A percentile compares a stretch with the other conserved stretches of the same genome.
These are phyloP conservation scores for Drosophila lutescens DNA, from an alignment of 2,888 invertebrate genomes.

Conservation along the genomic window DNA sequence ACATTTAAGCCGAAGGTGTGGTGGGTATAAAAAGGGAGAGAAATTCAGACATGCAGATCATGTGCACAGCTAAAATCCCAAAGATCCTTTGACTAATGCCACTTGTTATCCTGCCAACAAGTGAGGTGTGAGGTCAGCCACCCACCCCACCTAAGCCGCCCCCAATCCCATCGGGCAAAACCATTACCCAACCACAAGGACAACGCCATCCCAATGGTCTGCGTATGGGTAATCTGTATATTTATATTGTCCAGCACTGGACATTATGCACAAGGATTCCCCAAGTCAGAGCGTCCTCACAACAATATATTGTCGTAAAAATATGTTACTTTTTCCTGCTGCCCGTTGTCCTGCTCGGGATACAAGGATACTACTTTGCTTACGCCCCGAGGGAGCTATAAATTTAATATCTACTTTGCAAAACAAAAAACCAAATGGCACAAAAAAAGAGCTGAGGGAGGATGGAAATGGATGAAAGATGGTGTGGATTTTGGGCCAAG, in stretches of 20 bases:
- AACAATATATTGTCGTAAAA: constrained; percentile 76
- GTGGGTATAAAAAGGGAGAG: constrained; percentile 41
- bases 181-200: constrained; percentile 58
- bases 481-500: not conserved
- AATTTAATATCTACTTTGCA: constrained; percentile 83
- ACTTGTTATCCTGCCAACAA: constrained; percentile 60
- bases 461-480: constrained; percentile 10
- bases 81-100: constrained; percentile 53
- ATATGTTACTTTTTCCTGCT: constrained; percentile 66
- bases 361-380: constrained; percentile 69
- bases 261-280: constrained; percentile 74
- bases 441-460: constrained; percentile 35
- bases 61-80: constrained; percentile 29
- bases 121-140: constrained; percentile 28
- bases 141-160: constrained; percentile 20
- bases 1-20: constrained; percentile 66
- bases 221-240: constrained; percentile 74
- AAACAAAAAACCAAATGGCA: constrained; percentile 73
- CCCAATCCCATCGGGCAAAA: constrained; percentile 33
- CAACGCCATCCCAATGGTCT: constrained; percentile 41
- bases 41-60: constrained; percentile 53
- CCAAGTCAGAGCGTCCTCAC: constrained; percentile 45
- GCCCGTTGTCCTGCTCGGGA: constrained; percentile 14
- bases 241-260: constrained; percentile 68
- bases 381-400: constrained; percentile 84